These are phyloP conservation scores for Drosophila greeni DNA, from an alignment of 2,888 invertebrate species.

Conservation along the genomic window DNA sequence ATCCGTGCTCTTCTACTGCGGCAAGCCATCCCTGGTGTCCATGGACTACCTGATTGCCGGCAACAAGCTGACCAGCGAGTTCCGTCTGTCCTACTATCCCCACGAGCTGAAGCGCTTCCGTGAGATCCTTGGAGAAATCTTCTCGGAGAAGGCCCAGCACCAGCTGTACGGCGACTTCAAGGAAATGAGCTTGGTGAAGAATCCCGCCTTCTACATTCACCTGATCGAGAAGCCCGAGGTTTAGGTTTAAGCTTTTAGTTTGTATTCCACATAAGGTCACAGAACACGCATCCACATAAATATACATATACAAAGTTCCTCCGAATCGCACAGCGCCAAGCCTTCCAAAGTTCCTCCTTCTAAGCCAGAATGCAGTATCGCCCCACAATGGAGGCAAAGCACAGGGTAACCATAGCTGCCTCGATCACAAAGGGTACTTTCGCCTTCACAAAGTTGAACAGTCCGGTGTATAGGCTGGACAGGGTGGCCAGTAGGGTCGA, in stretches of 20 bases:
- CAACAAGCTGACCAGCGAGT: constrained; percentile 83
- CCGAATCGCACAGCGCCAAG: constrained; percentile 31
- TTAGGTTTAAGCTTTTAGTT: constrained; percentile 48
- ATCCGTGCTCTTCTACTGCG: constrained; percentile 88
- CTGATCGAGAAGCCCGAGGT: constrained; percentile 83
- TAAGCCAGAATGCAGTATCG: constrained; percentile 63
- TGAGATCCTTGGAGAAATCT: constrained; percentile 85
- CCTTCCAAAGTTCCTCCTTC: not conserved
- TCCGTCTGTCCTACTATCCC: constrained; percentile 93
- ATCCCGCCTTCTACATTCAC: constrained; percentile 92
- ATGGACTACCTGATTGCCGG: constrained; percentile 89
- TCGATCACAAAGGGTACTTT: constrained; percentile 75
- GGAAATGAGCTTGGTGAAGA: constrained; percentile 81
- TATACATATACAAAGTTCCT: constrained; percentile 47
- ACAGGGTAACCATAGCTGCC: constrained; percentile 69
- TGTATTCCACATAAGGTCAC: constrained; percentile 39
- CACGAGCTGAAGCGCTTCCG: constrained; percentile 87
- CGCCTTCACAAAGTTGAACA: constrained; percentile 69
- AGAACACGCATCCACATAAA: constrained; percentile 34
- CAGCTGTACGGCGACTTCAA: constrained; percentile 91
- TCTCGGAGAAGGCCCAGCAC: constrained; percentile 83
- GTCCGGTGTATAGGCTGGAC: constrained; percentile 55
- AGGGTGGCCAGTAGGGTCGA: constrained; percentile 57
- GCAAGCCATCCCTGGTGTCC: constrained; percentile 87
- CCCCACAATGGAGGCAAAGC: constrained; percentile 72